Conservation (phyloP, 2,797 vertebrate genomes). For the Enteromius treurensis region DNA sequence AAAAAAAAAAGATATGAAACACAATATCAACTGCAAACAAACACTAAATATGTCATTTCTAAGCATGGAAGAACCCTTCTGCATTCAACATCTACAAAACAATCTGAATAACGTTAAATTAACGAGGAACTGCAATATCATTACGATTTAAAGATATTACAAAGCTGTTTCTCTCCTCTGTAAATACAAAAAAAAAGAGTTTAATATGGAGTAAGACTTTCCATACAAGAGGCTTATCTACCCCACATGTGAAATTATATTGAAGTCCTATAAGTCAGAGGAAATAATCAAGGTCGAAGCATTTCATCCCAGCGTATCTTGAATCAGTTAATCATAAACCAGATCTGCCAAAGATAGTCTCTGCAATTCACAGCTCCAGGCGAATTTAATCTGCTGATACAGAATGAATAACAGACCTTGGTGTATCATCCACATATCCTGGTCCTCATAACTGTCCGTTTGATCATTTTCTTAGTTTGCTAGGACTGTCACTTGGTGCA, state of each 20-base stretch:
- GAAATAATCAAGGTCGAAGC: conserved; percentile 46
- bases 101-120: conserved; percentile 36
- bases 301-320: conserved; percentile 41
- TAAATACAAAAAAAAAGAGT: conserved; percentile 16
- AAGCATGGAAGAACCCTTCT: conserved; percentile 21
- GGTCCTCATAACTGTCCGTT: conserved; percentile 60
- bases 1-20: conserved; percentile 16
- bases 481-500: conserved; percentile 47
- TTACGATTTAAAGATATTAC: not conserved
- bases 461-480: conserved; percentile 35
- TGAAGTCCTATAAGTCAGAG: conserved; percentile 33
- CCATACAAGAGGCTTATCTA: not conserved
- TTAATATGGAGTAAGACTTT: conserved; percentile 14
- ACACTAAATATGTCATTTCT: conserved; percentile 38
- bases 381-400: conserved; percentile 49
- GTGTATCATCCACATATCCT: conserved; percentile 56
- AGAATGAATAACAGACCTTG: conserved; percentile 54
- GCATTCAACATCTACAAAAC: conserved; percentile 39
- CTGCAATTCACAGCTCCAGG: conserved; percentile 44
- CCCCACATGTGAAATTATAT: conserved; percentile 26
- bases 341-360: conserved; percentile 33
- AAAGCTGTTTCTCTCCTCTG: conserved; percentile 12
- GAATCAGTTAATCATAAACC: conserved; percentile 47
- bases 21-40: conserved; percentile 42
- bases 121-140: conserved; percentile 45